Conservation (phyloP, 2,797 vertebrate species). For the Rhinella marina region DNA sequence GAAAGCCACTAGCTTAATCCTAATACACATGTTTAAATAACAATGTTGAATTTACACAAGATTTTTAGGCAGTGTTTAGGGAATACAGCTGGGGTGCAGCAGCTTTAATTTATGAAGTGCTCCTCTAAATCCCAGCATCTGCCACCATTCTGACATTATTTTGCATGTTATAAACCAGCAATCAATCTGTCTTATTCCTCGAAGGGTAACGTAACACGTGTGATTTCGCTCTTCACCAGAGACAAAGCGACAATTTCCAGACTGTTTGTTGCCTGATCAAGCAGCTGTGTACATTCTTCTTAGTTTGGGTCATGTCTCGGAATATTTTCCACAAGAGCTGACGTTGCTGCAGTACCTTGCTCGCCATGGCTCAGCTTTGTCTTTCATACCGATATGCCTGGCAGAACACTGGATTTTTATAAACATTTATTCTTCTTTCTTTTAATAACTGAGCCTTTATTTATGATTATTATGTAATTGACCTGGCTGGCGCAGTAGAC, state of each 20-base stretch:
- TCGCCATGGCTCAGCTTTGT: constrained; percentile 71
- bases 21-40: constrained; percentile 12
- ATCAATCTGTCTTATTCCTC: constrained; percentile 21
- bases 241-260: constrained; percentile 79
- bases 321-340: constrained; percentile 74
- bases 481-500: neutral
- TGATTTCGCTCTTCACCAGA: constrained; percentile 79
- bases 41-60: neutral
- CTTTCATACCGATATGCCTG: constrained; percentile 65
- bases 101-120: neutral
- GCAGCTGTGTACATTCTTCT: constrained; percentile 81
- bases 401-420: neutral
- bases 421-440: constrained; percentile 29
- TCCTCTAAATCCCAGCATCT: neutral
- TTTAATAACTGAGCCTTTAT: constrained; percentile 12
- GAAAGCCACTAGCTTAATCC: neutral
- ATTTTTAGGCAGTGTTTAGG: neutral
- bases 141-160: constrained; percentile 33
- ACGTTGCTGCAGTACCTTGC: constrained; percentile 69
- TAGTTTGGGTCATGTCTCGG: constrained; percentile 81
- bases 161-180: constrained; percentile 62
- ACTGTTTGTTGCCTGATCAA: constrained; percentile 77
- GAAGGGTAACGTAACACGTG: constrained; percentile 65
- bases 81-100: neutral
- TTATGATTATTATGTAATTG: constrained; percentile 15